Evolutionary conservation across 2,888 invertebrate genomes (phyloP).

Genomic region (Bellardia bayeri): DNA sequence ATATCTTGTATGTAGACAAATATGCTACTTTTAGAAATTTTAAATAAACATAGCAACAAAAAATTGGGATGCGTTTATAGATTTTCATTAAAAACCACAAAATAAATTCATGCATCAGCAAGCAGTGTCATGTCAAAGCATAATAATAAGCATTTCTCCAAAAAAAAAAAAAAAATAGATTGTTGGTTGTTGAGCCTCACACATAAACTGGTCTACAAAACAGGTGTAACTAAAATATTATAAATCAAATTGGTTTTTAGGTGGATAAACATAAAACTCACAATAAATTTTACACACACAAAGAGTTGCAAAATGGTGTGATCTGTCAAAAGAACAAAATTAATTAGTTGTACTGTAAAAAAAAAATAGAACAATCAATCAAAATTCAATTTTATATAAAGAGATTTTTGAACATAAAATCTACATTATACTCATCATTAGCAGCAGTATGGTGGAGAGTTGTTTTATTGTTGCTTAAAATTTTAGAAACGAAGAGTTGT

Average conservation of each 20-base stretch:
- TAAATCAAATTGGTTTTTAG: conserved; percentile 59
- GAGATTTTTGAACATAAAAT: not conserved
- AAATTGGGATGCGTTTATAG: conserved; percentile 42
- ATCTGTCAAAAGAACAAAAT: conserved; percentile 76
- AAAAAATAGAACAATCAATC: conserved; percentile 80
- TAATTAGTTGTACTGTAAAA: conserved; percentile 82
- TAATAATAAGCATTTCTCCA: conserved; percentile 7
- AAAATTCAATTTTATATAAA: conserved; percentile 77
- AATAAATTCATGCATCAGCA: conserved; percentile 66
- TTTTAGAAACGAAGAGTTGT: conserved; percentile 1
- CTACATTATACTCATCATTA: not conserved
- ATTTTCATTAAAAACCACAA: conserved; percentile 71
- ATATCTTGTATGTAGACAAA: not conserved
- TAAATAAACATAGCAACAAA: not conserved
- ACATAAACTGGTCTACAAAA: conserved; percentile 36
- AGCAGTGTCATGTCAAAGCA: conserved; percentile 42
- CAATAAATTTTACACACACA: conserved; percentile 10
- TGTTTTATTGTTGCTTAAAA: not conserved
- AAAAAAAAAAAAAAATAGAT: conserved; percentile 21
- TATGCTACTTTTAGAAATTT: not conserved
- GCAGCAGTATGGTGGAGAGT: not conserved
- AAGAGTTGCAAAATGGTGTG: conserved; percentile 9
- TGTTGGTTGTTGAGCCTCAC: conserved; percentile 24
- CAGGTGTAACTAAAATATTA: conserved; percentile 68
- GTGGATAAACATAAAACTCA: conserved; percentile 16